Percentiles rank a stretch among this genome's conserved stretches.
Evolutionary conservation across 2,888 invertebrate genomes (phyloP).

Genomic region (Epistrophella euchroma): DNA sequence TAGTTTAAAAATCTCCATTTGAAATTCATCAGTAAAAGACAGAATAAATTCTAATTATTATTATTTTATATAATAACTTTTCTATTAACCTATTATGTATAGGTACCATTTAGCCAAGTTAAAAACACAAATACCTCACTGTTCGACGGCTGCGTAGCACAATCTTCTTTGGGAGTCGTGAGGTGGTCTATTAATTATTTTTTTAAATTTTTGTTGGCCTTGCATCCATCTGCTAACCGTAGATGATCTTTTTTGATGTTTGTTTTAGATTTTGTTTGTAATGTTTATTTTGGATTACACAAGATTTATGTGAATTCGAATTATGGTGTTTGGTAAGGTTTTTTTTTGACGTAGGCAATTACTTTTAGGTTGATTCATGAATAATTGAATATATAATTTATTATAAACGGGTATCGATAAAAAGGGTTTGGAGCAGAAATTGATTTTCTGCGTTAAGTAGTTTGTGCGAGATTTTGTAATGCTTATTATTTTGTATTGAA

Average conservation of each 20-base stretch:
- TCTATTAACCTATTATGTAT: no score
- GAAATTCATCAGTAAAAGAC: no score
- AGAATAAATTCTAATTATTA: no score
- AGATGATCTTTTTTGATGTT: neutral
- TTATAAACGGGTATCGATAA: conserved; percentile 14
- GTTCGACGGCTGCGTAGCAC: neutral
- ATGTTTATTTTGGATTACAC: conserved; percentile 38
- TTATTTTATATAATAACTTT: no score
- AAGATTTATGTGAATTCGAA: conserved; percentile 29
- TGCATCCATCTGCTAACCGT: neutral
- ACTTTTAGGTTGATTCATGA: conserved; percentile 48
- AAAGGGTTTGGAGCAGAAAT: conserved; percentile 39
- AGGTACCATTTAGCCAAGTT: no score
- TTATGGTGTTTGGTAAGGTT: neutral
- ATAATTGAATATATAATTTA: conserved; percentile 38
- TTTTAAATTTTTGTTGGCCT: neutral
- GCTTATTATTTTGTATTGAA: neutral
- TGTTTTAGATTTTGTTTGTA: neutral
- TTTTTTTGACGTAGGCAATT: conserved; percentile 24
- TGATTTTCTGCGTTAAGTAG: conserved; percentile 3
- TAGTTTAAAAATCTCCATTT: no score
- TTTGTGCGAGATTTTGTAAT: conserved; percentile 38
- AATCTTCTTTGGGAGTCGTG: neutral
- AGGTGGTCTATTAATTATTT: conserved; percentile 22
- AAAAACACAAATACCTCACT: neutral